Percentiles rank a stretch among this genome's conserved stretches.
Evolutionary conservation across 1,140 invertebrate genomes (phyloP).

Genomic region (Mactra quadrangularis): DNA sequence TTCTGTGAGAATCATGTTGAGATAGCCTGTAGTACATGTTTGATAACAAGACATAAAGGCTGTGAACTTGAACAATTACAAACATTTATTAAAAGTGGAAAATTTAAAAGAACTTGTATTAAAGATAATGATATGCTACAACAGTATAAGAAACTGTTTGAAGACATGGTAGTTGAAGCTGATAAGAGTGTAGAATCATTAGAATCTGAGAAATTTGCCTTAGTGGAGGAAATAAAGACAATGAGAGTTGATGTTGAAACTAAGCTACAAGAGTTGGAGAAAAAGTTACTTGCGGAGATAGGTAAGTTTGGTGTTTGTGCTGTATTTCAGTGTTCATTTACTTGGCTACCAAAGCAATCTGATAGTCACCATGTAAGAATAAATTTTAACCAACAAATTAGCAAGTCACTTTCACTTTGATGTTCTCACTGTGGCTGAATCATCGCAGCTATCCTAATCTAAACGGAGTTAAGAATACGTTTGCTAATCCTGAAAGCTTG

Average conservation of each 20-base stretch:
- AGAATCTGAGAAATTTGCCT: constrained; percentile 11
- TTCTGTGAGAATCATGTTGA: constrained; percentile 45
- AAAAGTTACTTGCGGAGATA: constrained; percentile 21
- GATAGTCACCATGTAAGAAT: no score
- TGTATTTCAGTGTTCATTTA: no score
- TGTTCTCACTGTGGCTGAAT: no score
- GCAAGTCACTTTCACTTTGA: no score
- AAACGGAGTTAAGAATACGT: no score
- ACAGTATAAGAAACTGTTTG: constrained; percentile 45
- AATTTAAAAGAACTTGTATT: constrained; percentile 44
- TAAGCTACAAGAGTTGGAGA: constrained; percentile 27
- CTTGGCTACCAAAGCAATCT: no score
- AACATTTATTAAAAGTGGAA: constrained; percentile 39
- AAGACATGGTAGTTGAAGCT: constrained; percentile 34
- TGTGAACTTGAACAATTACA: constrained; percentile 30
- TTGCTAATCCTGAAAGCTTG: no score
- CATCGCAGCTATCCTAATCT: no score
- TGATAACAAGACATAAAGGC: constrained; percentile 31
- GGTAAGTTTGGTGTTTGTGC: no score
- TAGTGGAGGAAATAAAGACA: constrained; percentile 18
- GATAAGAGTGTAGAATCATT: constrained; percentile 25
- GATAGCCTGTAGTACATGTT: constrained; percentile 33
- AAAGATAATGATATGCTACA: constrained; percentile 50
- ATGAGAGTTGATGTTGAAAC: constrained; percentile 1
- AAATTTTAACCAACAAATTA: no score